phyloP scores from a whole-genome alignment of 2,113 vertebrate species.

The Cebidichthys violaceus region DNA sequence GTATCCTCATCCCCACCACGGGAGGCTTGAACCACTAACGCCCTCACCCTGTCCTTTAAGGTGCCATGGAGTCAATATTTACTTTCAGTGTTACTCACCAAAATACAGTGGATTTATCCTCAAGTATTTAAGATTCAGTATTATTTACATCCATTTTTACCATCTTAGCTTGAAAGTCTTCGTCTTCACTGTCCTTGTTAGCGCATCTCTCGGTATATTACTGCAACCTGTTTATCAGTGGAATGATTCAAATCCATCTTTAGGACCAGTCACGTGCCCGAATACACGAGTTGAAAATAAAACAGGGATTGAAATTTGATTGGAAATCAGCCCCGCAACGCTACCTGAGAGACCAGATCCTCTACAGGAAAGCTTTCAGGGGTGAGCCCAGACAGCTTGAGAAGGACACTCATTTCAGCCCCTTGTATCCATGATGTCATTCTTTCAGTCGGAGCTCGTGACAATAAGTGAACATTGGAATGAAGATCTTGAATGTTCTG shows the following conservation, averaged over 20 bases:
- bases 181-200: background rate
- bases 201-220: background rate
- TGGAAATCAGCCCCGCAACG: background rate
- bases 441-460: background rate
- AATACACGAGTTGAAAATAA: background rate
- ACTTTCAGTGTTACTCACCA: no score
- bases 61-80: no score
- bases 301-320: background rate
- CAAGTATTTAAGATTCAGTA: background rate
- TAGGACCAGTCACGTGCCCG: background rate
- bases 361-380: background rate
- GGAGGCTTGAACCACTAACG: no score
- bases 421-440: background rate
- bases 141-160: no score
- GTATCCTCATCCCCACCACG: no score
- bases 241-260: background rate
- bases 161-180: background rate
- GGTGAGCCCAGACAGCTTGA: no score
- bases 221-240: no score
- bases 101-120: no score
- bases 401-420: no score
- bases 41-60: no score
- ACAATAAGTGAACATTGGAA: background rate
- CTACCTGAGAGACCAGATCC: no score
- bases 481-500: background rate